Percentiles rank a stretch among this genome's conserved stretches.
phyloP scores from a whole-genome alignment of 2,797 vertebrate genomes.

The Sebastes kiyomatsui region DNA sequence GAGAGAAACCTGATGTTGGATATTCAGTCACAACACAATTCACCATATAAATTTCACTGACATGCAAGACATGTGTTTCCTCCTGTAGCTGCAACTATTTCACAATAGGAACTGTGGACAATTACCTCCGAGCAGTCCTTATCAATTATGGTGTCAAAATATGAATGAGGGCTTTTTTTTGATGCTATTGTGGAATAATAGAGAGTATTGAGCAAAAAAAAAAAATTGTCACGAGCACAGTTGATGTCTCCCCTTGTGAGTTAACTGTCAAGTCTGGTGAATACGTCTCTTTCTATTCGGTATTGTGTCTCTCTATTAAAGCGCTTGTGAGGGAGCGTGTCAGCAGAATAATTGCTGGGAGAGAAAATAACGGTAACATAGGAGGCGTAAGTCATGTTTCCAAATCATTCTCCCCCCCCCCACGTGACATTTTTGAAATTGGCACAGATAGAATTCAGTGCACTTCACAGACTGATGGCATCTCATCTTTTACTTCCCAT shows the following conservation, averaged over 20 bases:
- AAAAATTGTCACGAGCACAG: constrained; percentile 54
- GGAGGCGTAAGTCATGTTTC: constrained; percentile 68
- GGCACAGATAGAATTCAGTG: constrained; percentile 59
- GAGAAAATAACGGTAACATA: constrained; percentile 63
- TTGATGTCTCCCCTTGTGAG: constrained; percentile 66
- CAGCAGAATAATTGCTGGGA: constrained; percentile 73
- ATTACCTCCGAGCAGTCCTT: constrained; percentile 51
- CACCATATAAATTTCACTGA: constrained; percentile 53
- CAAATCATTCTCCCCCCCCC: constrained; percentile 33
- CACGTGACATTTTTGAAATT: constrained; percentile 71
- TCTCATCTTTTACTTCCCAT: constrained; percentile 44
- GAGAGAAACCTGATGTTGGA: constrained; percentile 11
- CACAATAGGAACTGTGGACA: constrained; percentile 59
- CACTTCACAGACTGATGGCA: constrained; percentile 52
- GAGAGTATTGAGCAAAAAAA: constrained; percentile 57
- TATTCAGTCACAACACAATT: constrained; percentile 51
- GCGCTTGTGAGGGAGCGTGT: constrained; percentile 62
- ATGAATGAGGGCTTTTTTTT: constrained; percentile 55
- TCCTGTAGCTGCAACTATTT: constrained; percentile 35
- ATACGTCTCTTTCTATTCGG: constrained; percentile 65
- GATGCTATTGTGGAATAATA: constrained; percentile 60
- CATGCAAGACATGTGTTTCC: constrained; percentile 54
- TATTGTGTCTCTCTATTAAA: constrained; percentile 70
- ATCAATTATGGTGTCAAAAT: constrained; percentile 66
- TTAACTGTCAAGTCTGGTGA: constrained; percentile 72